Percentiles rank a stretch among this genome's conserved stretches.
Evolutionary conservation across 2,888 invertebrate genomes (phyloP).

Genomic region (Plebejus melissa): DNA sequence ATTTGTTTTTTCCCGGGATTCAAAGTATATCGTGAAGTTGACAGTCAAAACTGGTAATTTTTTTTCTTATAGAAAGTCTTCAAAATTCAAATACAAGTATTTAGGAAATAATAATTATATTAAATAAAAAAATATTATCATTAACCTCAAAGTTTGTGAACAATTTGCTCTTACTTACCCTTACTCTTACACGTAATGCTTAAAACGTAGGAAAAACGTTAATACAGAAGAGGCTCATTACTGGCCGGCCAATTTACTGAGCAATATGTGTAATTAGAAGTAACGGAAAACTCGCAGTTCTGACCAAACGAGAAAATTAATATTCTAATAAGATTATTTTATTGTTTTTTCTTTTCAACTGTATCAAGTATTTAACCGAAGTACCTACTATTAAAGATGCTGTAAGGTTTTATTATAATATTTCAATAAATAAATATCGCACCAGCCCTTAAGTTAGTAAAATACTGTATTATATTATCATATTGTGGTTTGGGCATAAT

Average conservation of each 20-base stretch:
- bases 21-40: too few species aligned
- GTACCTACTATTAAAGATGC: neutral
- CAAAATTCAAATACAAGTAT: too few species aligned
- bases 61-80: too few species aligned
- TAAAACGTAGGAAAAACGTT: conserved; percentile 18
- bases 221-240: conserved; percentile 18
- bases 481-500: too few species aligned
- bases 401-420: neutral
- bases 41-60: too few species aligned
- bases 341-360: conserved; percentile 24
- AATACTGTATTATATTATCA: neutral
- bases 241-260: conserved; percentile 19
- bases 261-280: conserved; percentile 27
- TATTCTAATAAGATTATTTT: conserved; percentile 40
- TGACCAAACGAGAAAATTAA: conserved; percentile 14
- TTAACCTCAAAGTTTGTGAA: neutral
- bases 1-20: too few species aligned
- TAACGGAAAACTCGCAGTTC: conserved; percentile 20
- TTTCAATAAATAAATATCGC: neutral
- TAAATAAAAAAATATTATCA: too few species aligned
- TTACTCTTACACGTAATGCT: neutral
- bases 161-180: neutral
- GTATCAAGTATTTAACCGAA: neutral
- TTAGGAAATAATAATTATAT: too few species aligned
- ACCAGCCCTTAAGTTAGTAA: neutral